phyloP scores from a whole-genome alignment of 2,797 vertebrate genomes.

The Tarsius wallacei region DNA sequence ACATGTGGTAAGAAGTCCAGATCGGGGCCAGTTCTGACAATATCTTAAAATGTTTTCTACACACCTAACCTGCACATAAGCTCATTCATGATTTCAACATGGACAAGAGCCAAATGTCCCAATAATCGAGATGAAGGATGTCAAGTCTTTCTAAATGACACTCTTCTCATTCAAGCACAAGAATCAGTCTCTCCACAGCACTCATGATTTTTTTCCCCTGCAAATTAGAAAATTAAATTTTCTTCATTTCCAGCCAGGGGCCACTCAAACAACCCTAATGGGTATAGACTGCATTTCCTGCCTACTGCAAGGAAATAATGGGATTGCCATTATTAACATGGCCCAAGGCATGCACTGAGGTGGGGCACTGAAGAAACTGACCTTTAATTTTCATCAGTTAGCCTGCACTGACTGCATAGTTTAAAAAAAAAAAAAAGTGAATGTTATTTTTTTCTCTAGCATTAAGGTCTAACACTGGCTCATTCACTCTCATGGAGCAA shows the following conservation, averaged over 20 bases:
- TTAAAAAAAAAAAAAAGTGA: not conserved
- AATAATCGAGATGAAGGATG: conserved; percentile 51
- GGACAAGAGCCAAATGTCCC: not conserved
- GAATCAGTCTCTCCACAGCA: not conserved
- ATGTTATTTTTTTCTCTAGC: conserved; percentile 65
- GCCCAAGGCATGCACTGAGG: conserved; percentile 61
- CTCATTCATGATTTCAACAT: conserved; percentile 26
- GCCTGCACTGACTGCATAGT: conserved; percentile 9
- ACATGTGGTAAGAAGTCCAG: not conserved
- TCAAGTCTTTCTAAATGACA: conserved; percentile 60
- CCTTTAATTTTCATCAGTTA: conserved; percentile 78
- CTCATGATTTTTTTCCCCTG: not conserved
- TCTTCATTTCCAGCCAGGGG: conserved; percentile 80
- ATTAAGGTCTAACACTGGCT: conserved; percentile 54
- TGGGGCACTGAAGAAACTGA: conserved; percentile 64
- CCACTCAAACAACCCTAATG: conserved; percentile 78
- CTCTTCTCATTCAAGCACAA: conserved; percentile 6
- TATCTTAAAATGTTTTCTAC: conserved; percentile 38
- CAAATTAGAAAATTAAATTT: conserved; percentile 85
- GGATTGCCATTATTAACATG: conserved; percentile 69
- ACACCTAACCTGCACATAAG: not conserved
- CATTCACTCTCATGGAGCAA: conserved; percentile 53
- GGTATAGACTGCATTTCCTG: conserved; percentile 81
- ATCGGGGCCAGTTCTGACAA: not conserved
- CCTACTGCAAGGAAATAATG: conserved; percentile 78